Percentiles rank a stretch among this genome's conserved stretches.
These are phyloP conservation scores for Muscicapa comitata DNA, from an alignment of 2,797 vertebrate species.

Conservation along the genomic window DNA sequence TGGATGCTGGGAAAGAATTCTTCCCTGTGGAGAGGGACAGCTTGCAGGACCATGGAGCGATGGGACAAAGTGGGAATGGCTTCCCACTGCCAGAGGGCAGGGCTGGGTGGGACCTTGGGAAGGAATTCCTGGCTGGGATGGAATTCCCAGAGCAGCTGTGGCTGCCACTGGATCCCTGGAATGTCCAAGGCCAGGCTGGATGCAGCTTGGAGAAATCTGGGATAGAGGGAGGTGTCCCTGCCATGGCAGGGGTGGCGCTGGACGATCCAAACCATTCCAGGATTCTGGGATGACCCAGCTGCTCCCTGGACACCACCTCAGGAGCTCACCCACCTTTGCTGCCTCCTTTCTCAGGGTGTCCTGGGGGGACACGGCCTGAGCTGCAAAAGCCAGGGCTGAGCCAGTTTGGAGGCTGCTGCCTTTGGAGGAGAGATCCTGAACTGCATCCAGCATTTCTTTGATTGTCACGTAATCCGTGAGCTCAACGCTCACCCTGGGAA, in stretches of 20 bases:
- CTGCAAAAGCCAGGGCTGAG: constrained; percentile 79
- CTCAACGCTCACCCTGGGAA: background rate
- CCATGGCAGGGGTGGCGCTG: background rate
- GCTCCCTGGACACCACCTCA: background rate
- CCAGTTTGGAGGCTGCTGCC: constrained; percentile 79
- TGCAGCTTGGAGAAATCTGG: background rate
- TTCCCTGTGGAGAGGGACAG: background rate
- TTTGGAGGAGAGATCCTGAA: constrained; percentile 74
- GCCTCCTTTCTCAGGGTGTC: constrained; percentile 75
- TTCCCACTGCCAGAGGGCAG: background rate
- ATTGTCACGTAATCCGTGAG: constrained; percentile 77
- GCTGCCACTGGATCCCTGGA: background rate
- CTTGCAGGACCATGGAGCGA: rapidly evolving
- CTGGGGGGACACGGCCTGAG: constrained; percentile 73
- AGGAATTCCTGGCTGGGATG: background rate
- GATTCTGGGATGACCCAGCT: background rate
- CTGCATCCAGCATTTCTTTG: constrained; percentile 74
- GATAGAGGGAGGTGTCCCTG: rapidly evolving
- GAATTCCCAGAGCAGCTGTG: background rate
- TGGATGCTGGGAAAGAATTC: background rate
- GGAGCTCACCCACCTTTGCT: constrained; percentile 77
- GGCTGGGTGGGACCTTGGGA: rapidly evolving
- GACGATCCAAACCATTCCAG: background rate
- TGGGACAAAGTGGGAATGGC: background rate
- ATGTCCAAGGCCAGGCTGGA: background rate